A percentile compares a stretch with the other conserved stretches of the same genome.
Conservation (phyloP, 1,140 invertebrate genomes). For the Drosophila erecta region DNA sequence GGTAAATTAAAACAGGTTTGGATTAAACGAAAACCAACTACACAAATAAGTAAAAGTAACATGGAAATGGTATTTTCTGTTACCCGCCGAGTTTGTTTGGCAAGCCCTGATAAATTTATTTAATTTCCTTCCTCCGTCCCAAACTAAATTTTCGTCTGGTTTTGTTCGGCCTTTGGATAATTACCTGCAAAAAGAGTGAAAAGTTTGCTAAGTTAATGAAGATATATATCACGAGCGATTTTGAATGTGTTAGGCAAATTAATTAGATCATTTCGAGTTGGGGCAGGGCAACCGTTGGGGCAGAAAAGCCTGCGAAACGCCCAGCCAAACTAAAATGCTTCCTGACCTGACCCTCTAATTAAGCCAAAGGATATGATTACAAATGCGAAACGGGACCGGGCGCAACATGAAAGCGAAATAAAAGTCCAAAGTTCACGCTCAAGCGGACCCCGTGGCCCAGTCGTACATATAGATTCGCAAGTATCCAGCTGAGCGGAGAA, state of each 20-base stretch:
- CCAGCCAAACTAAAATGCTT: conserved; percentile 25
- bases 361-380: conserved; percentile 49
- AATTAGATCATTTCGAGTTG: conserved; percentile 59
- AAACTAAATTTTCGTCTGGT: not conserved
- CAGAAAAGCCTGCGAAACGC: conserved; percentile 33
- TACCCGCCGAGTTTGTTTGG: conserved; percentile 8
- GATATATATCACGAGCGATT: conserved; percentile 54
- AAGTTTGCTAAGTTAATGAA: conserved; percentile 63
- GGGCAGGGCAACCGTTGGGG: not conserved
- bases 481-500: conserved; percentile 25
- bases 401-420: conserved; percentile 34
- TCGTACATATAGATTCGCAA: conserved; percentile 11
- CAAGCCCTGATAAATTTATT: conserved; percentile 30
- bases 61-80: not conserved
- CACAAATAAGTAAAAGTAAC: not conserved
- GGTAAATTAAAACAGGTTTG: not conserved
- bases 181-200: conserved; percentile 69
- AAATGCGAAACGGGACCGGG: conserved; percentile 8
- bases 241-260: conserved; percentile 65
- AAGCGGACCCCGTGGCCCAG: conserved; percentile 19
- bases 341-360: conserved; percentile 46
- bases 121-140: conserved; percentile 7
- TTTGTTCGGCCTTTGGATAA: conserved; percentile 39
- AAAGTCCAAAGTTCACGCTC: conserved; percentile 38
- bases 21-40: not conserved